A percentile compares a stretch with the other conserved stretches of the same genome.
Evolutionary conservation across 2,113 vertebrate genomes (phyloP).

Genomic region (Oenanthe melanoleuca): DNA sequence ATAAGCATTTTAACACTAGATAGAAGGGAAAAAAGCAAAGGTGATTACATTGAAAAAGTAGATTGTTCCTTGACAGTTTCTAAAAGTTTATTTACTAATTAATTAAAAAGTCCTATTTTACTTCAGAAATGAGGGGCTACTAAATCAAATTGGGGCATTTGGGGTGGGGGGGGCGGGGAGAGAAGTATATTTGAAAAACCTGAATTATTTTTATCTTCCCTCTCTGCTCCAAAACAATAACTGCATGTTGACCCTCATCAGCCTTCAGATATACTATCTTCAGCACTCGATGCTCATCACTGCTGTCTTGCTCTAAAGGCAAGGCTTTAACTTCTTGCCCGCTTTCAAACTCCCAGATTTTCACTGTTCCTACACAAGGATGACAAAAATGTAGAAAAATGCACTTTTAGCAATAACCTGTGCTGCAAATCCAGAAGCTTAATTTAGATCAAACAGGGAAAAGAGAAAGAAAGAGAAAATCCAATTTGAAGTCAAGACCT

Average conservation of each 20-base stretch:
- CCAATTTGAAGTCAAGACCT: not conserved
- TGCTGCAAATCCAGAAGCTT: not conserved
- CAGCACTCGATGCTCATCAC: constrained; percentile 31
- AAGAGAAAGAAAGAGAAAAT: not conserved
- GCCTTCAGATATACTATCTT: constrained; percentile 64
- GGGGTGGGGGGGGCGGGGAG: too few relatives aligned
- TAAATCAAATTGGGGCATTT: not conserved
- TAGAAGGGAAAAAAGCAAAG: not conserved
- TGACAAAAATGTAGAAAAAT: not conserved
- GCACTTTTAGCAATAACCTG: not conserved
- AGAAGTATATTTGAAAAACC: constrained; percentile 35
- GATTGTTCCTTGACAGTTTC: not conserved
- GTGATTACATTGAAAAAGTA: not conserved
- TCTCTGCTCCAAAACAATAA: constrained; percentile 66
- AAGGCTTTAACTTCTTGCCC: constrained; percentile 71
- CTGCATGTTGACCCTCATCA: constrained; percentile 33
- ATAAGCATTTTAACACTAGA: not conserved
- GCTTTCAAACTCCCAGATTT: constrained; percentile 75
- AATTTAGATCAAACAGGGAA: not conserved
- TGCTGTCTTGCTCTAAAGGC: constrained; percentile 30
- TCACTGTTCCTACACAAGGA: constrained; percentile 66
- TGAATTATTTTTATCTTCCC: constrained; percentile 75
- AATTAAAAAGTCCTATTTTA: not conserved
- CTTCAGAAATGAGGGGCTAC: not conserved
- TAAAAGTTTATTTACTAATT: not conserved